Conservation (phyloP, 2,113 vertebrate species). For the Tragulus kanchil region DNA sequence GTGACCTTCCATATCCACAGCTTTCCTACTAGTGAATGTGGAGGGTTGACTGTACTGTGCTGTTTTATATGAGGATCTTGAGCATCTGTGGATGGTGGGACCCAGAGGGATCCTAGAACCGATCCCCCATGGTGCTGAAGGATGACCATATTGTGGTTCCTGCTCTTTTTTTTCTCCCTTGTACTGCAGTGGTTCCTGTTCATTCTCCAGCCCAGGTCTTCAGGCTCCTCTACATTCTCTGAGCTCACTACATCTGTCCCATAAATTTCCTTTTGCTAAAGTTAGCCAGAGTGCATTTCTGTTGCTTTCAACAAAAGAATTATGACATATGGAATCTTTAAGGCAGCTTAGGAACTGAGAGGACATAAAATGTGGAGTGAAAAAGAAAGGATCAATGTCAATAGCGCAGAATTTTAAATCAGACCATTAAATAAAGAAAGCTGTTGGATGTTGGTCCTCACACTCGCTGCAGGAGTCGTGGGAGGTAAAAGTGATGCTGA, state of each 20-base stretch:
- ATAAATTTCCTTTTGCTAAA: conserved; percentile 43
- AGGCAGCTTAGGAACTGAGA: conserved; percentile 46
- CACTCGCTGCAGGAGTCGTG: neutral
- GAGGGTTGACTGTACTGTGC: neutral
- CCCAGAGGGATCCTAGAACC: neutral
- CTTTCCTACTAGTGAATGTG: neutral
- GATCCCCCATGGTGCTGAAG: neutral
- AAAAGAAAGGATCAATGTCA: conserved; percentile 51
- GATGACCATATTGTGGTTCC: neutral
- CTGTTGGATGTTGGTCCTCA: neutral
- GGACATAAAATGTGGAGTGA: conserved; percentile 21
- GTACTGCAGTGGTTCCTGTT: neutral
- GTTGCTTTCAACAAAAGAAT: conserved; percentile 29
- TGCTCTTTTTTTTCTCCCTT: neutral
- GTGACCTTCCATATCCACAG: neutral
- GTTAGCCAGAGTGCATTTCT: neutral
- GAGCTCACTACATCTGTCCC: neutral
- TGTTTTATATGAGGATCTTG: neutral
- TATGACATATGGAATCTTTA: conserved; percentile 46
- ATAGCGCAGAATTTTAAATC: conserved; percentile 40
- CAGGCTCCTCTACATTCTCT: neutral
- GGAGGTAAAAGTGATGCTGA: neutral
- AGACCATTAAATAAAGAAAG: conserved; percentile 37
- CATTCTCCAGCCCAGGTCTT: neutral
- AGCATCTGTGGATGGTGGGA: neutral